Base-by-base conservation (phyloP, 2,113 vertebrate genomes). In the Cyprinodon variegatus region DNA sequence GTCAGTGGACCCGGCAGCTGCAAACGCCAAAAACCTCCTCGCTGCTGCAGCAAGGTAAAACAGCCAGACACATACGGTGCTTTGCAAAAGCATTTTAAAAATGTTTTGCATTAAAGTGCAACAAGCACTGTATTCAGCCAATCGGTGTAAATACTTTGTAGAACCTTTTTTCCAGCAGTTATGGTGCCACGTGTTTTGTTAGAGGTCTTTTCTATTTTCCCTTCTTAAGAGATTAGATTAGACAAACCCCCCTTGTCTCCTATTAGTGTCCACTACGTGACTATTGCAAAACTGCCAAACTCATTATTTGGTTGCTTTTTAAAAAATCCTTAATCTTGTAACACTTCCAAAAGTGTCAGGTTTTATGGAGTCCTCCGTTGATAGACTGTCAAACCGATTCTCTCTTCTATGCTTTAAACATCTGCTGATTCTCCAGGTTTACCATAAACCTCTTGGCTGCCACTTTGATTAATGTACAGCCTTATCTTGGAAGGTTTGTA, bases 21-120 rank as follows among this genome's bases (percentile, higher is more conserved):
- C 97, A 67, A 99, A 99, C 1, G 97, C 96, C 46, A 99, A 99
- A 87, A 98, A 99, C 72, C 96, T 99, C 61, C 93, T 99, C 5
- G 96, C 98, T 71, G 98, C 98, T 70, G 98, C 98, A 46, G 98
- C 98, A 60, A 97, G 98, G 98, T 99, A 94, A 11, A 3, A 66
- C 66, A 65, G 9, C 22, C 22, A 9, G 1, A 40, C 14, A 15
- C 43, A 67, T 3, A 2, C 50, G 43, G 36, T 29, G 11, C 64
- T 22, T 14, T 45, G 6, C 11, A 38, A 61, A 38, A 38, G 9
- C 9, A 7, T 41, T 41, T 41, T 41, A 4, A 41, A 41, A 4
- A 41, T 41, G 41, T 41, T 41, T 41, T 41, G 41, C 9, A 41
- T 41, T 6, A 41, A 41, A 41, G 41, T 41, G 41, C 41, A 41